A percentile compares a stretch with the other conserved stretches of the same genome.
Evolutionary conservation across 2,888 invertebrate species (phyloP).

Genomic region (Cantharis rustica): DNA sequence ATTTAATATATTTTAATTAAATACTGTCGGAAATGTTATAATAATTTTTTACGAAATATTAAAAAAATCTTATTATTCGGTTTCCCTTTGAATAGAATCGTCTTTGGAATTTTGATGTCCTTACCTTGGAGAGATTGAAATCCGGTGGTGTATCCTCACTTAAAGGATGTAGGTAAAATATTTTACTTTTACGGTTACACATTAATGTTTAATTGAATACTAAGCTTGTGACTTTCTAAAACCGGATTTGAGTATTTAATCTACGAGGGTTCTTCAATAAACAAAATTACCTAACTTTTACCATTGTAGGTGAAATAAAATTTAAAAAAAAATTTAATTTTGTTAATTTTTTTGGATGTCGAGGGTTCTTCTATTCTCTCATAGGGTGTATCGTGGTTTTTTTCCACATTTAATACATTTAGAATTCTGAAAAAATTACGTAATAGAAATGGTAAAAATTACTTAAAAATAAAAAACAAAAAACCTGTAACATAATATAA

Average conservation of each 20-base stretch:
- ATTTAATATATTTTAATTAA: background rate
- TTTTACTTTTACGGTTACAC: background rate
- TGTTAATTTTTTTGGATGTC: too few relatives aligned
- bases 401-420: too few relatives aligned
- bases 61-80: background rate
- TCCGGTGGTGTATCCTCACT: background rate
- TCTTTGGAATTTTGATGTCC: background rate
- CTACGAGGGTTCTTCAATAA: background rate
- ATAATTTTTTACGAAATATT: background rate
- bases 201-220: background rate
- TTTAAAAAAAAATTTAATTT: background rate
- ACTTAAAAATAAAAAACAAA: too few relatives aligned
- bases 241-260: background rate
- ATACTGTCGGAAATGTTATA: background rate
- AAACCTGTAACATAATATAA: too few relatives aligned
- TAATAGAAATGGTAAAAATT: too few relatives aligned
- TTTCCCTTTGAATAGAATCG: background rate
- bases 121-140: background rate
- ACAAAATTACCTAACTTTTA: background rate
- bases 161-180: background rate
- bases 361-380: too few relatives aligned
- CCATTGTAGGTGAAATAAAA: background rate
- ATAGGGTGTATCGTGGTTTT: too few relatives aligned
- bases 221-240: background rate
- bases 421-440: too few relatives aligned